Conservation (phyloP, 2,797 vertebrate genomes). For the Tokudaia muenninki region DNA sequence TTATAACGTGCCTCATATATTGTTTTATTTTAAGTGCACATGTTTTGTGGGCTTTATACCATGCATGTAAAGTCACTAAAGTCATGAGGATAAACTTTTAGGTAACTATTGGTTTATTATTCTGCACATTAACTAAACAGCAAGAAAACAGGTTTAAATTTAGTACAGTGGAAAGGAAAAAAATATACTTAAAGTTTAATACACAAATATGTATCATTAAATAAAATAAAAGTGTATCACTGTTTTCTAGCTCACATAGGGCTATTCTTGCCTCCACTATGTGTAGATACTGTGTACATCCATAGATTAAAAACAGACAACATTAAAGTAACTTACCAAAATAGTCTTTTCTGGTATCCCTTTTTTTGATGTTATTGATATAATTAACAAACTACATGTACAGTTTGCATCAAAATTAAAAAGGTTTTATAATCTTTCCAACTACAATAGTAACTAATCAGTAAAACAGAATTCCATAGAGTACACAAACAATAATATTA, state of each 20-base stretch:
- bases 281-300: neutral
- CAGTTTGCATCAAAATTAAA: neutral
- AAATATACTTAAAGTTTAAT: neutral
- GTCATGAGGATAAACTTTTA: neutral
- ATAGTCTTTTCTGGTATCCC: neutral
- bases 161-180: neutral
- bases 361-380: neutral
- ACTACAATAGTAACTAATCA: neutral
- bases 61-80: neutral
- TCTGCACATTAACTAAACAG: neutral
- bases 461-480: neutral
- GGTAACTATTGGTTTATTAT: neutral
- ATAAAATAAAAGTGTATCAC: neutral
- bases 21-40: neutral
- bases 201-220: neutral
- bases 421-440: neutral
- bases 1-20: neutral
- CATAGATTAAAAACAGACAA: neutral
- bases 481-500: neutral
- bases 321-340: slow-evolving; percentile 26
- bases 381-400: neutral
- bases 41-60: neutral
- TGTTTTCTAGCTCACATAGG: rapidly evolving
- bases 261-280: rapidly evolving
- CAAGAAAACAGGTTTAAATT: neutral